These are phyloP conservation scores for Chrysemys picta DNA, from an alignment of 2,113 vertebrate species.

Conservation along the genomic window DNA sequence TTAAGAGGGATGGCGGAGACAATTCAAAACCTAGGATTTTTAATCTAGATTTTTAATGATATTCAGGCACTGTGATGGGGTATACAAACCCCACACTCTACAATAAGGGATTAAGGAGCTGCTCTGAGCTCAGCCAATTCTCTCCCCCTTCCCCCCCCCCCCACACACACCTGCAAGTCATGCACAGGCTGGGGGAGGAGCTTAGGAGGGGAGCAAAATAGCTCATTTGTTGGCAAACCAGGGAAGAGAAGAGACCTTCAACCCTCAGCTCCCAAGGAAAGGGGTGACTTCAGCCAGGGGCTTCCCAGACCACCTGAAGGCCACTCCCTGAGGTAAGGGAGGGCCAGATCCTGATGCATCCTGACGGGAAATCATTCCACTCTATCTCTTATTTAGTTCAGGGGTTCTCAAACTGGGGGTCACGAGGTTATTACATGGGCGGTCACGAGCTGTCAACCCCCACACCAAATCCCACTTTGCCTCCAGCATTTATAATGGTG, in stretches of 20 bases:
- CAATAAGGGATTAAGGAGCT: not conserved
- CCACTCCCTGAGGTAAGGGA: not conserved
- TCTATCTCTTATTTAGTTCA: not conserved
- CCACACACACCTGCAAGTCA: no score
- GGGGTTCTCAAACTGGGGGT: no score
- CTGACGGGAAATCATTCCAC: not conserved
- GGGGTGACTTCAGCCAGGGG: not conserved
- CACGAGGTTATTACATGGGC: no score
- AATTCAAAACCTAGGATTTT: not conserved
- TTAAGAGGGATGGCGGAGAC: not conserved
- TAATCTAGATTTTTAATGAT: not conserved
- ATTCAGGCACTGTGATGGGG: not conserved
- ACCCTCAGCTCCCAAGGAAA: not conserved
- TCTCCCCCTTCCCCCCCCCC: not conserved
- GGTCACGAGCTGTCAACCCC: no score
- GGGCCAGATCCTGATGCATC: not conserved
- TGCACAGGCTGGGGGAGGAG: no score
- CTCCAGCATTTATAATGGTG: no score
- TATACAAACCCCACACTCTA: not conserved
- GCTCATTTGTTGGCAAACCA: no score
- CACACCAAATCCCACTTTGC: no score
- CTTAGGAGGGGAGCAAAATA: no score
- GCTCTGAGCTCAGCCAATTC: not conserved
- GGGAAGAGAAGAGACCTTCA: no score
- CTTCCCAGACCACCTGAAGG: not conserved